A percentile compares a stretch with the other conserved stretches of the same genome.
phyloP scores from a whole-genome alignment of 1,140 invertebrate genomes.

The Schlechtendalia chinensis region DNA sequence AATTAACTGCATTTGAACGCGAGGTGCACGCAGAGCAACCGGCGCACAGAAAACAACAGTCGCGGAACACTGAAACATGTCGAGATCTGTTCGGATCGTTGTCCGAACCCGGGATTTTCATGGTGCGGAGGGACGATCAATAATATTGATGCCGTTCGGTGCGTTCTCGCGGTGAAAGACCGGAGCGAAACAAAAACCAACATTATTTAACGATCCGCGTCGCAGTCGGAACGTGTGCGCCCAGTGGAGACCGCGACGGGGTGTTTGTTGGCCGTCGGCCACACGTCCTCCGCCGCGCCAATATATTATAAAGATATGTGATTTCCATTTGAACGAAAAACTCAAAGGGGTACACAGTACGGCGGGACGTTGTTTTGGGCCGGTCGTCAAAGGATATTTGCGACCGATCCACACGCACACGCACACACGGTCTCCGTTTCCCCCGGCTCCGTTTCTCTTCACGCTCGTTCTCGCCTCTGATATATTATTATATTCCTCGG shows the following conservation, averaged over 20 bases:
- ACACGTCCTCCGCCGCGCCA: not conserved
- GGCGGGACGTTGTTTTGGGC: not conserved
- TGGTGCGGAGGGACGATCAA: too few species aligned
- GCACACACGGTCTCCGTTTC: too few species aligned
- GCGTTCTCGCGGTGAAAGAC: too few species aligned
- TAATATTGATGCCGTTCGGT: too few species aligned
- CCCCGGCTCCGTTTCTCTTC: too few species aligned
- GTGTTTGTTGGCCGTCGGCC: not conserved
- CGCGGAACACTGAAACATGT: too few species aligned
- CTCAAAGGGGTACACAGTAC: not conserved
- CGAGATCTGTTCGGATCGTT: too few species aligned
- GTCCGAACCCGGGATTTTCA: too few species aligned
- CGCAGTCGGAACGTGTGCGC: not conserved
- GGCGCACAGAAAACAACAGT: too few species aligned
- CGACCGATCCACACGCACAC: not conserved
- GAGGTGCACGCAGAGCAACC: too few species aligned
- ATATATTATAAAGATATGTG: constrained; percentile 16
- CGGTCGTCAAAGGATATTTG: constrained; percentile 17
- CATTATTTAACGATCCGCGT: not conserved
- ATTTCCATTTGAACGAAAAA: constrained; percentile 26
- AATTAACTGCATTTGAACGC: too few species aligned
- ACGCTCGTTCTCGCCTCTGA: not conserved
- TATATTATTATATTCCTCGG: too few species aligned
- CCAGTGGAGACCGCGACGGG: not conserved
- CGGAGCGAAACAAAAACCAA: not conserved